Percentiles rank a stretch among this genome's conserved stretches.
Evolutionary conservation across 2,113 vertebrate species (phyloP).

Genomic region (Chamaea fasciata): DNA sequence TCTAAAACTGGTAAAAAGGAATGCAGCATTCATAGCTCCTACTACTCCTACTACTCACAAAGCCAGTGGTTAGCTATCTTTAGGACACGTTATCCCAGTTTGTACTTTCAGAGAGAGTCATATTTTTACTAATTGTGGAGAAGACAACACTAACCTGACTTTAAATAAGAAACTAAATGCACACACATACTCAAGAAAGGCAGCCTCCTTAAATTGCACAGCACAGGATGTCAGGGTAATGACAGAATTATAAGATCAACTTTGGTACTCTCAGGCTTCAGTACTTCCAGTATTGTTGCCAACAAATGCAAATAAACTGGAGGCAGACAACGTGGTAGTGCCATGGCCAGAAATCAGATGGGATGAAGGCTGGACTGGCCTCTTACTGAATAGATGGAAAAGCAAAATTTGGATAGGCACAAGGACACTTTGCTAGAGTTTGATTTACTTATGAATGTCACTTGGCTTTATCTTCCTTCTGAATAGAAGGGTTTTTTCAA

Average conservation of each 20-base stretch:
- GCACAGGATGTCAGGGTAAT: background rate
- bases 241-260: background rate
- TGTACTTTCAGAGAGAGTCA: background rate
- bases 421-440: background rate
- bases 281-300: background rate
- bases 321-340: background rate
- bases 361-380: background rate
- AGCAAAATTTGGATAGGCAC: background rate
- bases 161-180: background rate
- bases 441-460: background rate
- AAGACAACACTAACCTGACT: background rate
- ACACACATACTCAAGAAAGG: background rate
- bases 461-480: background rate
- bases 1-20: background rate
- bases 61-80: background rate
- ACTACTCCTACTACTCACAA: background rate
- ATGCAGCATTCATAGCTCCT: background rate
- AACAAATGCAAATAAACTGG: background rate
- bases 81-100: background rate
- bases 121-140: background rate
- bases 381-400: background rate
- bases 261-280: background rate
- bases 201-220: background rate
- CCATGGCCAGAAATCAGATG: background rate
- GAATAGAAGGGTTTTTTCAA: background rate